Evolutionary conservation across 1,140 invertebrate genomes (phyloP).

Genomic region (Philopotamus ludificatus): DNA sequence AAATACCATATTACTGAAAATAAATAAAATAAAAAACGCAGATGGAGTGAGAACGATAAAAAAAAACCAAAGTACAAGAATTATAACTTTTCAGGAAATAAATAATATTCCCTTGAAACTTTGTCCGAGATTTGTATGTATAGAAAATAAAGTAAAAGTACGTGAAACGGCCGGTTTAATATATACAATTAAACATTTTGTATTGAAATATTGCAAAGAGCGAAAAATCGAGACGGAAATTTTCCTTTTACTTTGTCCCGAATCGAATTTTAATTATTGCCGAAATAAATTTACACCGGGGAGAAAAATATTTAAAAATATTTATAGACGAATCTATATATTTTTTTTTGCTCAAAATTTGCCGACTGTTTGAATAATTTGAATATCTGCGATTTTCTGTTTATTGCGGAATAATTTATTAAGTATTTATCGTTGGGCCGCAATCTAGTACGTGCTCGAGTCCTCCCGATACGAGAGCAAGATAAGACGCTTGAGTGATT

Average conservation of each 20-base stretch:
- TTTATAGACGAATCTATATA: too few relatives aligned
- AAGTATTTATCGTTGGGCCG: slow-evolving; percentile 13
- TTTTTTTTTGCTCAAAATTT: too few relatives aligned
- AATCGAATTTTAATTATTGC: background rate
- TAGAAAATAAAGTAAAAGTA: background rate
- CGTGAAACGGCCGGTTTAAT: background rate
- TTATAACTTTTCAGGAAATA: background rate
- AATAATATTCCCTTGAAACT: background rate
- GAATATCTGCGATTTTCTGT: background rate
- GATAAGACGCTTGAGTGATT: slow-evolving; percentile 5
- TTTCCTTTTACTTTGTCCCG: background rate
- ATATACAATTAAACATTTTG: background rate
- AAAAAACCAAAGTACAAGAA: too few relatives aligned
- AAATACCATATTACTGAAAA: too few relatives aligned
- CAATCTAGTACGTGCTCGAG: slow-evolving; percentile 7
- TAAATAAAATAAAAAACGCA: too few relatives aligned
- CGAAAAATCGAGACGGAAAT: background rate
- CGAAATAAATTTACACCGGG: background rate
- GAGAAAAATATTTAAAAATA: background rate
- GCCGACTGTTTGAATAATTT: too few relatives aligned
- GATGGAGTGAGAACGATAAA: too few relatives aligned
- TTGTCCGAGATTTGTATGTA: background rate
- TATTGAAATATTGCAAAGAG: background rate
- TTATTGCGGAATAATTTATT: slow-evolving; percentile 10
- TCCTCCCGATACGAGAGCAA: background rate